A percentile compares a stretch with the other conserved stretches of the same genome.
Evolutionary conservation across 2,888 invertebrate species (phyloP).

Genomic region (Scaptomyza flava): DNA sequence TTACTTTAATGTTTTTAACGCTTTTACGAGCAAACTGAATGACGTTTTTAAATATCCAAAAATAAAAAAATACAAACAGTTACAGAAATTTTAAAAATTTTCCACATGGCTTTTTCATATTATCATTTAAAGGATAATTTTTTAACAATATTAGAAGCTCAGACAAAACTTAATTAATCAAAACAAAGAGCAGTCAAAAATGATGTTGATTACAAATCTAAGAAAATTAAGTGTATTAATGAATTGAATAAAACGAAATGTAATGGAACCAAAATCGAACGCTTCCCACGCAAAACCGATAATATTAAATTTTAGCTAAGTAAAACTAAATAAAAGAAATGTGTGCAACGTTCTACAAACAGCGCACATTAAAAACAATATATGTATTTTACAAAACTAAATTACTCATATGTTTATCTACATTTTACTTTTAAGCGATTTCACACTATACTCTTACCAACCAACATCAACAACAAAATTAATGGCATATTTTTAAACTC

Average conservation of each 20-base stretch:
- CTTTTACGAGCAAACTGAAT: constrained; percentile 66
- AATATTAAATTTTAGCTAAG: constrained; percentile 76
- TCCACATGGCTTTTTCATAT: constrained; percentile 55
- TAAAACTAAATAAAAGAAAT: constrained; percentile 27
- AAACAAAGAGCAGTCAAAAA: constrained; percentile 10
- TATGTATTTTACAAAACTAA: constrained; percentile 42
- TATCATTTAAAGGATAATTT: constrained; percentile 44
- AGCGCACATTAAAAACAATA: constrained; percentile 28
- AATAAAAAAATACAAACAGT: constrained; percentile 5
- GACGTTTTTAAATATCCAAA: constrained; percentile 62
- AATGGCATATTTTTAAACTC: constrained; percentile 41
- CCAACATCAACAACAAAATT: constrained; percentile 7
- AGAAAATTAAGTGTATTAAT: constrained; percentile 49
- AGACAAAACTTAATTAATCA: constrained; percentile 1
- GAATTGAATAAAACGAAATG: constrained; percentile 70
- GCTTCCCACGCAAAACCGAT: constrained; percentile 83
- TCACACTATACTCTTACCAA: constrained; percentile 27
- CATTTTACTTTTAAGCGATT: constrained; percentile 39
- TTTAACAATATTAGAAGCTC: constrained; percentile 14
- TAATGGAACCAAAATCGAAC: constrained; percentile 83
- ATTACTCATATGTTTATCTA: constrained; percentile 40
- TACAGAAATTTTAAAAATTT: constrained; percentile 57
- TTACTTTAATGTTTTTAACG: constrained; percentile 79
- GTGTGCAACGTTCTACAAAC: constrained; percentile 27
- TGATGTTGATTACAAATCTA: constrained; percentile 32